A percentile compares a stretch with the other conserved stretches of the same genome.
phyloP scores from a whole-genome alignment of 2,113 vertebrate species.

The Pipra filicauda region DNA sequence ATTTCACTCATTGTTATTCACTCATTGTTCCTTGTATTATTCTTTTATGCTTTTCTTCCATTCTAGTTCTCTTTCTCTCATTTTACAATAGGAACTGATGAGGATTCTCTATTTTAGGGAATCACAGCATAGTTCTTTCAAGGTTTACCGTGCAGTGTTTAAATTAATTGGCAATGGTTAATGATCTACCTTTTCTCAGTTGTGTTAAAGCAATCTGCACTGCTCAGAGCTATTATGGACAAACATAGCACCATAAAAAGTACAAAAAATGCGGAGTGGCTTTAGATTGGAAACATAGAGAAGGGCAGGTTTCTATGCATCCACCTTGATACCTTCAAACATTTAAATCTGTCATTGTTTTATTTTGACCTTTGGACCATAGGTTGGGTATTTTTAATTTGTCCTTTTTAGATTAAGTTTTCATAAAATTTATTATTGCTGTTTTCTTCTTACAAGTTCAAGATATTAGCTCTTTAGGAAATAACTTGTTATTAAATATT shows the following conservation, averaged over 20 bases:
- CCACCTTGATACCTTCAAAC: neutral
- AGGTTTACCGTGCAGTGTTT: neutral
- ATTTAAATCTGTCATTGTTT: neutral
- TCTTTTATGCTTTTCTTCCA: neutral
- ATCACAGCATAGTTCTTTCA: neutral
- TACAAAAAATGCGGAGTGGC: neutral
- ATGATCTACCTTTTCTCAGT: neutral
- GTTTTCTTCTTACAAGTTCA: neutral
- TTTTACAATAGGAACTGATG: slow-evolving; percentile 14
- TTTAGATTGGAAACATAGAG: neutral
- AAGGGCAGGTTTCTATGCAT: neutral
- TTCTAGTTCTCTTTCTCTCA: neutral
- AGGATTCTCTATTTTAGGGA: slow-evolving; percentile 7
- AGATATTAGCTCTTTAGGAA: neutral
- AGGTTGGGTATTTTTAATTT: neutral
- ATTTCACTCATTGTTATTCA: slow-evolving; percentile 30
- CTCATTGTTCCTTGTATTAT: neutral
- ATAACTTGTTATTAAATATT: neutral
- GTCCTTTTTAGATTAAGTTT: neutral
- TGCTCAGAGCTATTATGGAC: neutral
- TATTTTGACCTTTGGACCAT: neutral
- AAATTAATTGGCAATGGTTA: slow-evolving; percentile 51
- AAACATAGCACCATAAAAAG: neutral
- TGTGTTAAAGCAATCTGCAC: slow-evolving; percentile 25
- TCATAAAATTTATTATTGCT: neutral